A percentile compares a stretch with the other conserved stretches of the same genome.
Evolutionary conservation across 2,113 vertebrate genomes (phyloP).

Genomic region (Neopipo cinnamomea): DNA sequence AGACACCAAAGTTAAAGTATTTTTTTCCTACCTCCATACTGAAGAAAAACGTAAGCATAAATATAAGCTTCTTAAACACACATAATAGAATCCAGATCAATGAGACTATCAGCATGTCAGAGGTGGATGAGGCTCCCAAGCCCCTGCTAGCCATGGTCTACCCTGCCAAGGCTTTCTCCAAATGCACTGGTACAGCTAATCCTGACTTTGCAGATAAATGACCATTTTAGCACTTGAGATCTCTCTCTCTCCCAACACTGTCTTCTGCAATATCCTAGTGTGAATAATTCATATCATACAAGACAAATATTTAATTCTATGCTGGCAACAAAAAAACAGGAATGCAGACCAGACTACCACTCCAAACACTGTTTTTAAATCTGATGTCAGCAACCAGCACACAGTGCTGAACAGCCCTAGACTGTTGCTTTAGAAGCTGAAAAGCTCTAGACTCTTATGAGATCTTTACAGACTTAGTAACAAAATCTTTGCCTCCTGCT

Average conservation of each 20-base stretch:
- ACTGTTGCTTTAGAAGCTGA: neutral
- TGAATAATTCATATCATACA: neutral
- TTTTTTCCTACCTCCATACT: neutral
- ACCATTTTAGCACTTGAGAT: neutral
- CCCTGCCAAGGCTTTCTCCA: neutral
- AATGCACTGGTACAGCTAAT: neutral
- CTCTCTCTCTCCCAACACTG: neutral
- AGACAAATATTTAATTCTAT: neutral
- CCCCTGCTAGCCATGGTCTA: neutral
- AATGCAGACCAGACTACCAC: neutral
- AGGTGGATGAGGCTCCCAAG: neutral
- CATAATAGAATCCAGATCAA: neutral
- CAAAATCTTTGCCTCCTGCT: neutral
- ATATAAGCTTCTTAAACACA: neutral
- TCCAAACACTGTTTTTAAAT: neutral
- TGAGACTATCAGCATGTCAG: neutral
- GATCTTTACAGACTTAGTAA: neutral
- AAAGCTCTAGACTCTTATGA: neutral
- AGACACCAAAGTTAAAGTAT: neutral
- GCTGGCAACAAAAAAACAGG: neutral
- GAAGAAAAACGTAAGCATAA: neutral
- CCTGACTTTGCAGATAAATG: neutral
- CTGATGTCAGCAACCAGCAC: neutral
- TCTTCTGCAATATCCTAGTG: neutral
- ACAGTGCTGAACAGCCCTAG: neutral